A percentile compares a stretch with the other conserved stretches of the same genome.
phyloP scores from a whole-genome alignment of 2,113 vertebrate species.

The Pardalotus punctatus region DNA sequence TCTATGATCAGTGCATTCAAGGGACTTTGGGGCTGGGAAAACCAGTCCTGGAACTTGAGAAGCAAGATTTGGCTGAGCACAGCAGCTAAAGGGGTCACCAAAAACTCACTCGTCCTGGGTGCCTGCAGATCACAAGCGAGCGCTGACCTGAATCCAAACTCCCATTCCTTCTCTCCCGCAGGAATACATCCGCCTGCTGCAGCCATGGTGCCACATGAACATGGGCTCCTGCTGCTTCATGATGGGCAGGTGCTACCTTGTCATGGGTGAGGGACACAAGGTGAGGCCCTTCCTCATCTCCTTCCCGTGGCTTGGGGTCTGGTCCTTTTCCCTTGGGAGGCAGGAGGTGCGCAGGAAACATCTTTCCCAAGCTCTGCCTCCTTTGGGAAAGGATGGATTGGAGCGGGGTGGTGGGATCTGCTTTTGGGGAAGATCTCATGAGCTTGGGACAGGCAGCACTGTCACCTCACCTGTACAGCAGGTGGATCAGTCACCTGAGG shows the following conservation, averaged over 20 bases:
- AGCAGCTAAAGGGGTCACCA: not conserved
- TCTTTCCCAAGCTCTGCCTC: not conserved
- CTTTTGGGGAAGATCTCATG: not conserved
- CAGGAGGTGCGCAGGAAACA: not conserved
- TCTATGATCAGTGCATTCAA: not conserved
- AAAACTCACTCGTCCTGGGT: not conserved
- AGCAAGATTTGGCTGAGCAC: not conserved
- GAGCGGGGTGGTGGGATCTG: fast-evolving
- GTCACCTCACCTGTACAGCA: not conserved
- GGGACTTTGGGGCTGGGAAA: not conserved
- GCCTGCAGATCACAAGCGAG: fast-evolving
- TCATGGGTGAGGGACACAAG: slow-evolving; percentile 92
- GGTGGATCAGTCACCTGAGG: not conserved
- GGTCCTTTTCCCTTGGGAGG: not conserved
- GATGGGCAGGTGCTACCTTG: slow-evolving; percentile 90
- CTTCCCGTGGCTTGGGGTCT: not conserved
- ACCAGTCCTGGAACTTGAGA: fast-evolving
- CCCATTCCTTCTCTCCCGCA: slow-evolving; percentile 13
- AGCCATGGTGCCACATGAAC: slow-evolving; percentile 92
- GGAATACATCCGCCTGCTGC: slow-evolving; percentile 89
- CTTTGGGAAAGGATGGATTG: not conserved
- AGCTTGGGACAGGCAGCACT: not conserved
- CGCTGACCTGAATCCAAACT: not conserved
- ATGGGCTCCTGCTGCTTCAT: slow-evolving; percentile 92
- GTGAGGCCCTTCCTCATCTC: slow-evolving; percentile 50